phyloP scores from a whole-genome alignment of 2,113 vertebrate species.

The Arenaria interpres region DNA sequence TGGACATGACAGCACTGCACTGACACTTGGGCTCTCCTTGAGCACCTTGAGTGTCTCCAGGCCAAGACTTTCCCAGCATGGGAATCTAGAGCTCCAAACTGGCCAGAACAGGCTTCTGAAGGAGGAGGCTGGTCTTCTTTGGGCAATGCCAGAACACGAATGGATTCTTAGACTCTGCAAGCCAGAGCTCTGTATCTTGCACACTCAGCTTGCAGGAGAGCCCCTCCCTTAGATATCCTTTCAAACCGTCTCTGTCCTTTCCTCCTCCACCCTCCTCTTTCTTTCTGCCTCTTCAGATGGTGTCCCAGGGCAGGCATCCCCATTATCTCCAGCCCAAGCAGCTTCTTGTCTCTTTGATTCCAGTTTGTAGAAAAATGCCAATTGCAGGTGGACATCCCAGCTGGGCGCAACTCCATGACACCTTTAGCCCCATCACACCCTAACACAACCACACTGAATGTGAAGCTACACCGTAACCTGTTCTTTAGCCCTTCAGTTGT shows the following conservation, averaged over 20 bases:
- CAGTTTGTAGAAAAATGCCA: background rate
- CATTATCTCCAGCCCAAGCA: background rate
- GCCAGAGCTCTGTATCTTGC: background rate
- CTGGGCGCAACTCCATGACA: background rate
- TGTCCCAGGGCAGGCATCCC: background rate
- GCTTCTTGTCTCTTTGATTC: background rate
- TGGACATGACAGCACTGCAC: background rate
- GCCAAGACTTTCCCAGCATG: rapidly evolving
- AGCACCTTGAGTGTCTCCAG: background rate
- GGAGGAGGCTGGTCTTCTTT: background rate
- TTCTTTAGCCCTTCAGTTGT: background rate
- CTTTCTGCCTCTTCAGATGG: background rate
- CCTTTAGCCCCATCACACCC: background rate
- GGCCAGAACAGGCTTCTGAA: background rate
- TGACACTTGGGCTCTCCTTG: background rate
- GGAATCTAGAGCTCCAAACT: background rate
- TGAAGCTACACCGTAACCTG: rapidly evolving
- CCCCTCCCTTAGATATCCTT: background rate
- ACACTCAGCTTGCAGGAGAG: background rate
- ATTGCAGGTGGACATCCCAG: background rate
- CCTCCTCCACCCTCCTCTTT: background rate
- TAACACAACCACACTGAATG: rapidly evolving
- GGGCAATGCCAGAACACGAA: background rate
- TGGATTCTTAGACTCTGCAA: background rate
- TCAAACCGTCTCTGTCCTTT: rapidly evolving